A percentile compares a stretch with the other conserved stretches of the same genome.
phyloP scores from a whole-genome alignment of 1,140 invertebrate genomes.

The Nasonia vitripennis region DNA sequence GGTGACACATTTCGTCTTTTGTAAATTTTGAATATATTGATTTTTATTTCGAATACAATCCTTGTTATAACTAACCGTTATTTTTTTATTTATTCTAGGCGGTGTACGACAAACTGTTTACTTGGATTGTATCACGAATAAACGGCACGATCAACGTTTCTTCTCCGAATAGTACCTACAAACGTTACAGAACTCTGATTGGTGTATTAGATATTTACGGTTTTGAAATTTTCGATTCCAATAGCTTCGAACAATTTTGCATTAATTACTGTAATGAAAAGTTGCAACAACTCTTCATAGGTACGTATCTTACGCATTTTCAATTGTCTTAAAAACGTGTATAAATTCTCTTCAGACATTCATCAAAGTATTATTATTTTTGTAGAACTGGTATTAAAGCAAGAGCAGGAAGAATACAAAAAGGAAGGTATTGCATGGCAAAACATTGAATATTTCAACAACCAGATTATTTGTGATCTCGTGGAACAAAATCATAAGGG shows the following conservation, averaged over 20 bases:
- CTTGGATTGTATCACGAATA: constrained; percentile 93
- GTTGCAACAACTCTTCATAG: constrained; percentile 96
- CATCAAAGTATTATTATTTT: constrained; percentile 56
- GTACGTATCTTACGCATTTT: constrained; percentile 75
- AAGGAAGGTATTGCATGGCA: constrained; percentile 95
- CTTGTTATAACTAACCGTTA: neutral
- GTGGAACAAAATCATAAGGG: constrained; percentile 93
- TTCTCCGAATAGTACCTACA: constrained; percentile 69
- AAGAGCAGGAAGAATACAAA: constrained; percentile 96
- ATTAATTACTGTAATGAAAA: constrained; percentile 99
- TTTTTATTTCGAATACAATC: neutral
- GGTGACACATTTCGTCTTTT: constrained; percentile 68
- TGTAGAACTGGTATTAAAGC: constrained; percentile 93
- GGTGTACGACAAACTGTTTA: constrained; percentile 93
- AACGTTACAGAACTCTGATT: constrained; percentile 88
- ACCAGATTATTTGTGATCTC: constrained; percentile 94
- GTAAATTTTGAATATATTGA: constrained; percentile 8
- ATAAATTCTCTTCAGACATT: neutral
- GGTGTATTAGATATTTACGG: constrained; percentile 98
- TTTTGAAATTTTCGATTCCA: constrained; percentile 97
- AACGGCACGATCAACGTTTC: constrained; percentile 88
- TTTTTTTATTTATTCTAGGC: constrained; percentile 77
- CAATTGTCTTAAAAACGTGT: neutral
- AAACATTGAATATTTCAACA: constrained; percentile 94
- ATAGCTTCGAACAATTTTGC: constrained; percentile 96